Evolutionary conservation across 2,113 vertebrate genomes (phyloP).

Genomic region (Hemicordylus capensis): DNA sequence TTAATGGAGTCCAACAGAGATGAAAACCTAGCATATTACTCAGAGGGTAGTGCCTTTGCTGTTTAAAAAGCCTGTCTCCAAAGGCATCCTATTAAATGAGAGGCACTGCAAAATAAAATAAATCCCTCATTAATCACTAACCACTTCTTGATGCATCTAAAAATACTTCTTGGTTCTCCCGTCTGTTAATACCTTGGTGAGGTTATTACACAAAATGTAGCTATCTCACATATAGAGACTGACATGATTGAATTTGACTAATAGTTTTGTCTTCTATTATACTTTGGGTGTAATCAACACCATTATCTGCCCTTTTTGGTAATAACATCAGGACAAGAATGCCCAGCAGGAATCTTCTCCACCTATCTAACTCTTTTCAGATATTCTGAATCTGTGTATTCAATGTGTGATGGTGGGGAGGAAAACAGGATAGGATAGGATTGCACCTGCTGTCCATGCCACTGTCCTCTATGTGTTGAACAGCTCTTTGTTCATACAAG

Average conservation of each 20-base stretch:
- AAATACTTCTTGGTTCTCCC: constrained; percentile 49
- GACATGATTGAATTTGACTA: constrained; percentile 10
- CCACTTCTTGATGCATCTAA: constrained; percentile 44
- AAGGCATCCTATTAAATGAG: constrained; percentile 67
- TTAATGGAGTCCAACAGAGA: constrained; percentile 78
- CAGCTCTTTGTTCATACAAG: background rate
- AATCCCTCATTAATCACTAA: constrained; percentile 66
- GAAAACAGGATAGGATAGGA: background rate
- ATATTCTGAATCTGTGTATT: background rate
- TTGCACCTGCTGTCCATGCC: background rate
- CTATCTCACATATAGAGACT: constrained; percentile 15
- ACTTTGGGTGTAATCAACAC: background rate
- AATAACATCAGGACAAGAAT: background rate
- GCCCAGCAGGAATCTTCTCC: background rate
- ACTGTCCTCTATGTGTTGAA: background rate
- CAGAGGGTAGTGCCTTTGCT: constrained; percentile 49
- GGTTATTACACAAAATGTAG: background rate
- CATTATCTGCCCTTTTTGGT: background rate
- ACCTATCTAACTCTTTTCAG: background rate
- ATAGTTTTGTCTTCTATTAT: background rate
- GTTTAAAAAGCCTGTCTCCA: constrained; percentile 61
- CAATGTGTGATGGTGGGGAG: background rate
- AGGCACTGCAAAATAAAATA: constrained; percentile 65
- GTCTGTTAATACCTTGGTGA: constrained; percentile 40
- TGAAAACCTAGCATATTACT: constrained; percentile 66